phyloP scores from a whole-genome alignment of 1,140 invertebrate species.

The Eufriesea mexicana region DNA sequence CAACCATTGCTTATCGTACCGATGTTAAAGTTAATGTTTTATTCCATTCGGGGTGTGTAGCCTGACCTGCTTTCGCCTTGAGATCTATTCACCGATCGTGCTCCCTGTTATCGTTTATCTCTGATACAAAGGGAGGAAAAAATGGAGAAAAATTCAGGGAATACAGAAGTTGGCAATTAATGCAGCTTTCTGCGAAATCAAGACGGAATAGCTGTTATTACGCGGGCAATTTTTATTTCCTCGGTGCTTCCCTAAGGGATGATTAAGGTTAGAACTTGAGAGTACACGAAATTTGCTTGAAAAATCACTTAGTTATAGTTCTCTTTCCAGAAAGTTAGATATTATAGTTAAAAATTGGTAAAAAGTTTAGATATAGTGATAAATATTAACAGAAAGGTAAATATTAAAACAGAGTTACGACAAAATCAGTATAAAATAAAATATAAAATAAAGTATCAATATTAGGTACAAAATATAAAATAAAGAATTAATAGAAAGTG shows the following conservation, averaged over 20 bases:
- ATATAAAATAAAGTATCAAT: no score
- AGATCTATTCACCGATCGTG: neutral
- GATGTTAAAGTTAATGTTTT: conserved; percentile 18
- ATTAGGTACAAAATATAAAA: no score
- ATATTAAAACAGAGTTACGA: no score
- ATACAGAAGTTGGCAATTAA: conserved; percentile 4
- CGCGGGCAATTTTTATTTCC: neutral
- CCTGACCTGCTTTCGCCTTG: neutral
- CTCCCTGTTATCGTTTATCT: conserved; percentile 18
- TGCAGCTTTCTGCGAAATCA: neutral
- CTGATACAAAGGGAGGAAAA: neutral
- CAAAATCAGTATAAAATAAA: no score
- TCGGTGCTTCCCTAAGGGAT: neutral
- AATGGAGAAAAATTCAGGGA: neutral
- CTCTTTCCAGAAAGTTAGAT: no score
- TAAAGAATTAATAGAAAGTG: no score
- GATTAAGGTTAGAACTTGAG: no score
- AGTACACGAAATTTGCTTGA: no score
- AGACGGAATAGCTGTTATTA: neutral
- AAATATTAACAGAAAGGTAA: no score
- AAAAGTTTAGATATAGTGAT: no score
- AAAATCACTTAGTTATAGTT: no score
- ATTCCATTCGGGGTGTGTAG: neutral
- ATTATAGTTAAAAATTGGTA: no score
- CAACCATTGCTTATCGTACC: neutral